Base-by-base conservation (phyloP, 2,797 vertebrate species). In the Propithecus perrieri region DNA sequence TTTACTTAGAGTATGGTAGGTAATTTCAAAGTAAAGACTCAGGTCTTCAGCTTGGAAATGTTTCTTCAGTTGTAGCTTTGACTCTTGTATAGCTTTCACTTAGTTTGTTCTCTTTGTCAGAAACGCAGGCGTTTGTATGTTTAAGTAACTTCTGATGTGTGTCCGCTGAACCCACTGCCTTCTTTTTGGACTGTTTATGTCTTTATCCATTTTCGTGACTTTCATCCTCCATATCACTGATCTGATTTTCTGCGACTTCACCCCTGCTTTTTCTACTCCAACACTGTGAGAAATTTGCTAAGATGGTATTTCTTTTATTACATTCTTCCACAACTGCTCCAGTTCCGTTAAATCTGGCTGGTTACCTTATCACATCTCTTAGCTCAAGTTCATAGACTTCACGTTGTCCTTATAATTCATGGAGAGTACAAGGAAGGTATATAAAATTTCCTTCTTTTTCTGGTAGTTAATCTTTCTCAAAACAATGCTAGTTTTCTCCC, bases 331-430 rank as follows among this genome's bases (percentile, higher is more conserved):
- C 33, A 7, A 7, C 26, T 0, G 10, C 43, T 9, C 26, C 24
- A 14, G 46, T 48, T 15, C 69, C 0, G 10, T 28, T 71, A 14
- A 10, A 20, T 46, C 61, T 55, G 4, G 50, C 59, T 1, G 17
- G 18, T 24, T 50, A 12, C 57, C 91, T 89, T 57, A 55, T 67
- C 22, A 17, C 50, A 46, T 67, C 81, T 65, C 43, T 35, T 14
- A 74, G 59, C 69, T 30, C 24, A 15, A 43, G 89, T 55, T 69
- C 81, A 12, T 26, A 61, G n/a, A 18, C 43, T 71, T 74, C 89
- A n/a, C 0, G 0, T 15, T 13, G 67, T 71, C 71, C 18, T 59
- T 18, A 0, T 13, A 1, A 35, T 48, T 28, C 86, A 48, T 1
- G 0, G 43, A 38, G 12, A 2, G 43, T 17, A 10, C 83, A 35